Base-by-base conservation (phyloP, 2,797 vertebrate species). In the Schizopygopsis malacanthus region DNA sequence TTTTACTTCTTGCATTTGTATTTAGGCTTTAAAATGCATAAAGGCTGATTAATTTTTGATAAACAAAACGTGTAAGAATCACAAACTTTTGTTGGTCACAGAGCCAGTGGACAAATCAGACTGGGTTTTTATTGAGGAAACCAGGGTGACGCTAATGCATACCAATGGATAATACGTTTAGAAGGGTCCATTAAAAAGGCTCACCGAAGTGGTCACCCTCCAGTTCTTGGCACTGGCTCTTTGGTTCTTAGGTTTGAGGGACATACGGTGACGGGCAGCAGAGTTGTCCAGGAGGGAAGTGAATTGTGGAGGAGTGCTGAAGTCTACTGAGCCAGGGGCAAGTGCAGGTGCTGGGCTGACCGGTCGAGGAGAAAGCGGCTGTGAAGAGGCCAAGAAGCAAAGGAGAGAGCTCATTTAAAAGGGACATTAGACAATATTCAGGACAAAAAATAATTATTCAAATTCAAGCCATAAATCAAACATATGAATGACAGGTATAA, bases 261-360 rank as follows among this genome's bases (percentile, higher is more conserved):
- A 94, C 93, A 99, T 97, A 78, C 97, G 97, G 90, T 99, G 97
- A 76, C 96, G 98, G n/a, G 98, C 98, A 37, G 98, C 98, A 72
- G 98, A 98, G 82, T 95, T 98, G 90, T 99, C 96, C 90, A 99
- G 91, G 91, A 95, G 96, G 84, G 95, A 91, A 9, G 92, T 95
- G 87, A 94, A 93, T 78, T 95, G 94, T 54, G 96, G 94, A 59
- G 97, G 97, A 81, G 90, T 87, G 86, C 92, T 94, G 84, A 99
- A 99, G 93, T 96, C 95, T 39, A 95, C 92, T 2, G 95, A 90
- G 0, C 90, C 94, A 33, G 91, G 81, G 83, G 90, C 92, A 67
- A 45, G 87, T 69, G 73, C 67, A 18, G 88, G 73, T 69, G 39
- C 73, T 9, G 91, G 86, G 88, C 88, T 87, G 56, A 92, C 95